Evolutionary conservation across 2,113 vertebrate species (phyloP).

Genomic region (Polyodon spathula): DNA sequence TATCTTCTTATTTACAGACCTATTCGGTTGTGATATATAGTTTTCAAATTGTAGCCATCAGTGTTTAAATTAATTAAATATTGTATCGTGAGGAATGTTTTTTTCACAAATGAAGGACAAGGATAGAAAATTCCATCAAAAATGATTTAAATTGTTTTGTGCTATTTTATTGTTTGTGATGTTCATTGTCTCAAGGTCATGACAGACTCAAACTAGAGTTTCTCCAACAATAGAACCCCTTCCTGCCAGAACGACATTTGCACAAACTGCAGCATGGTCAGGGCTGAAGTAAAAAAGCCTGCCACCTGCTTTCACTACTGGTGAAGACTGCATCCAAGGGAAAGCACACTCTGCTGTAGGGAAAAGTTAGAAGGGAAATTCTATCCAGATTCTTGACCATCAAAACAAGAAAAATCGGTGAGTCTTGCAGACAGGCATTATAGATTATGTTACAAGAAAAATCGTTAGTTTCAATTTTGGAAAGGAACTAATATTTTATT

Average conservation of each 20-base stretch:
- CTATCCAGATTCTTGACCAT: not conserved
- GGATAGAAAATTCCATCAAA: too few relatives aligned
- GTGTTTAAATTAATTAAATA: not conserved
- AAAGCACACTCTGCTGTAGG: not conserved
- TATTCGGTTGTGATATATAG: not conserved
- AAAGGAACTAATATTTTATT: too few relatives aligned
- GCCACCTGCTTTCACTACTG: constrained; percentile 3
- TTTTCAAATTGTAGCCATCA: too few relatives aligned
- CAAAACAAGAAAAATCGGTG: not conserved
- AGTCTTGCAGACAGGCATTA: not conserved
- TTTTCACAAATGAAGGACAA: too few relatives aligned
- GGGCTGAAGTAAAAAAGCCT: not conserved
- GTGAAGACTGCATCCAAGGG: not conserved
- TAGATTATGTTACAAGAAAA: too few relatives aligned
- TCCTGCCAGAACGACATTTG: not conserved
- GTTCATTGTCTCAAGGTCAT: too few relatives aligned
- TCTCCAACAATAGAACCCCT: not conserved
- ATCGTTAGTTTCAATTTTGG: too few relatives aligned
- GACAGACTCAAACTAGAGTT: too few relatives aligned
- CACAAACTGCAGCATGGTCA: not conserved
- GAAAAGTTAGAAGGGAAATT: not conserved
- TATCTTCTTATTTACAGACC: not conserved
- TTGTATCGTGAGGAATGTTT: not conserved
- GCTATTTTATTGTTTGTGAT: too few relatives aligned
- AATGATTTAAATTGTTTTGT: too few relatives aligned